Conservation (phyloP, 2,797 vertebrate genomes). For the Cygnus olor region DNA sequence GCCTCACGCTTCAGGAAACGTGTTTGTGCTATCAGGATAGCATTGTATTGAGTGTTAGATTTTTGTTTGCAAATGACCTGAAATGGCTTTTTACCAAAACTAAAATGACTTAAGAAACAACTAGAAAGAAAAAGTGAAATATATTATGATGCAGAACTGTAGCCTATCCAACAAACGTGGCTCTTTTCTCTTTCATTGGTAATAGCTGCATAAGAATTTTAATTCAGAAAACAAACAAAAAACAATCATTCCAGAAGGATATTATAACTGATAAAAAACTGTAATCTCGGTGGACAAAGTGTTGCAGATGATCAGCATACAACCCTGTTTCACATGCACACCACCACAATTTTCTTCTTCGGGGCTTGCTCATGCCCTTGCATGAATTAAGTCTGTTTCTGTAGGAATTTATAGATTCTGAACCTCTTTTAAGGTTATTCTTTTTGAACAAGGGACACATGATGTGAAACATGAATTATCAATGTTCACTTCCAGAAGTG, state of each 20-base stretch:
- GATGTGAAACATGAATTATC: background rate
- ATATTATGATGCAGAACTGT: background rate
- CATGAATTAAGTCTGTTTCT: background rate
- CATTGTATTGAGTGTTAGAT: background rate
- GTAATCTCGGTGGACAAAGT: background rate
- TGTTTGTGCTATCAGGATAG: background rate
- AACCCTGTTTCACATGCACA: background rate
- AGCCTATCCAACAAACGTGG: background rate
- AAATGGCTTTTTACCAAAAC: background rate
- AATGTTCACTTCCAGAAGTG: background rate
- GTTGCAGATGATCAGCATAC: background rate
- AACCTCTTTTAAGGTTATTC: background rate
- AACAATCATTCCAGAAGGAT: background rate
- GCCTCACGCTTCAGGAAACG: background rate
- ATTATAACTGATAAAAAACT: background rate
- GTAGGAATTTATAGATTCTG: background rate
- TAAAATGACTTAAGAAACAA: background rate
- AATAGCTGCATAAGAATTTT: background rate
- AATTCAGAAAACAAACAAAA: background rate
- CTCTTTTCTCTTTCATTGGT: background rate
- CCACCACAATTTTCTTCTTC: background rate
- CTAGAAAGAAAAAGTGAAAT: background rate
- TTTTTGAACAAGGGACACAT: background rate
- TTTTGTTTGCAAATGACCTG: background rate
- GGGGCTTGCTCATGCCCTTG: background rate